These are phyloP conservation scores for Tetanocera ferruginea DNA, from an alignment of 2,888 invertebrate species.

Conservation along the genomic window DNA sequence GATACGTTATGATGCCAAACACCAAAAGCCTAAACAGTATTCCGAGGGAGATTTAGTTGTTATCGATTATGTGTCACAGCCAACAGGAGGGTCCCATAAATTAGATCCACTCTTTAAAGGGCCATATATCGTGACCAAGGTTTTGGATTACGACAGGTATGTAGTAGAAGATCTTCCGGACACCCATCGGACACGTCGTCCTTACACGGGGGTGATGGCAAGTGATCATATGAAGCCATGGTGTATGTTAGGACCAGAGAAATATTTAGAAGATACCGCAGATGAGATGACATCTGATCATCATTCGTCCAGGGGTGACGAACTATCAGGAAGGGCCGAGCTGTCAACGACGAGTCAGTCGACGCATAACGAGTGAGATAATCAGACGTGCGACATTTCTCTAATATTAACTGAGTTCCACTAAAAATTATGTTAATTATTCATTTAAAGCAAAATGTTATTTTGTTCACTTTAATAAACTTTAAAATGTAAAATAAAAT, in stretches of 20 bases:
- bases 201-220: not conserved
- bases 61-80: not conserved
- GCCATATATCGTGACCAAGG: not conserved
- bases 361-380: no score
- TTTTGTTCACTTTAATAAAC: no score
- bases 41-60: not conserved
- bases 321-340: not conserved
- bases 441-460: no score
- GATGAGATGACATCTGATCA: not conserved
- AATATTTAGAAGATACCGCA: not conserved
- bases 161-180: constrained; percentile 38
- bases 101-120: constrained; percentile 7
- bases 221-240: not conserved
- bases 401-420: no score
- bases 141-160: constrained; percentile 23
- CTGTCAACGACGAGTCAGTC: no score
- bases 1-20: not conserved
- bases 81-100: not conserved
- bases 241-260: not conserved
- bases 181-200: not conserved
- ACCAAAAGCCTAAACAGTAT: not conserved
- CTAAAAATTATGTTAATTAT: no score
- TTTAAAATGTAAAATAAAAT: no score
- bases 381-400: no score
- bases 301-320: not conserved